Evolutionary conservation across 2,888 invertebrate genomes (phyloP), one percentile per base, ranked within the genome.

Genomic region (Hyppa rectilinea): DNA sequence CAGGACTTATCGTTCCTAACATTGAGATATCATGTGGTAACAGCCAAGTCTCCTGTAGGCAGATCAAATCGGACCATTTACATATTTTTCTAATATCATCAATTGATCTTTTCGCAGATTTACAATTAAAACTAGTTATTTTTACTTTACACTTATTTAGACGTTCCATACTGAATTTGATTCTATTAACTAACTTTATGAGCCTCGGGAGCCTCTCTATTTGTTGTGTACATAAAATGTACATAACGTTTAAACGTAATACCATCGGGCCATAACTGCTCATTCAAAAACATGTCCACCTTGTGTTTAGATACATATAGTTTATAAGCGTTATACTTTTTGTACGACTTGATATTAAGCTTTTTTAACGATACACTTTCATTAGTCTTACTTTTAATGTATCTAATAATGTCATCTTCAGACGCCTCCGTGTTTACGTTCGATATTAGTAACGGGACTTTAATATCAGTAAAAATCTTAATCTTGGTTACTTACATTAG

Each of bases 51-150:
- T 40, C 40, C 40, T 40, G 40, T 6, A 40, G 6, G 17, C 17
- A 17, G 0, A 40, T 17, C 40, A 40, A 17, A 17, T 17, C 17
- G 17, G 40, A 40, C 40, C 17, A 20, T 0, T 40, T 14, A 43
- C 20, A 40, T 26, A 58, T 56, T 2, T 56, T 12, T 40, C 38
- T 40, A n/a, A n/a, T n/a, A n/a, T n/a, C 26, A 56, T 58, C n/a
- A 12, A 29, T 20, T 20, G 58, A 58, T 14, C 58, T 58, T 29
- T 58, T 58, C 7, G 58, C 58, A 43, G 43, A 58, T 58, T 58
- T 58, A 12, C 40, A 59, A 45, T 59, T 45, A 59, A 59, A 43
- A 59, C 59, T 59, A 45, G n/a, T n/a, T 45, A 59, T 6, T 45
- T 59, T 59, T 31, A 45, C 29, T 9, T 59, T 12, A 59, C n/a